Percentiles rank a stretch among this genome's conserved stretches.
phyloP scores from a whole-genome alignment of 2,797 vertebrate species.

The Urocyon cinereoargenteus region DNA sequence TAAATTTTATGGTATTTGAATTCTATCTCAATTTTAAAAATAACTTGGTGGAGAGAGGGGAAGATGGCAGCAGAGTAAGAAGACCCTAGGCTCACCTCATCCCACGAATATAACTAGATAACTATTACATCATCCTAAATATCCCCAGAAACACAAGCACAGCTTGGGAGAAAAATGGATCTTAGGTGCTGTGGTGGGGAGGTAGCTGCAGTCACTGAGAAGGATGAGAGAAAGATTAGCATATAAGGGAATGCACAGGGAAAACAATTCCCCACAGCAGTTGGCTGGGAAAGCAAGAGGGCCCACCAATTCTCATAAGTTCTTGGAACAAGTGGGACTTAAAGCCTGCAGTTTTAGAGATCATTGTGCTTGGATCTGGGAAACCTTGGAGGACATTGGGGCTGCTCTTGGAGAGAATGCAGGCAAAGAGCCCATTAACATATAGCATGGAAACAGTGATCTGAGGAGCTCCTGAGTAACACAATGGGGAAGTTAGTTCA shows the following conservation, averaged over 20 bases:
- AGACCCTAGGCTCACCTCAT: neutral
- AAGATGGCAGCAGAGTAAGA: neutral
- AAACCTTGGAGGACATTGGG: no score
- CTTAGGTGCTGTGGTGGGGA: neutral
- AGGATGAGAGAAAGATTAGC: neutral
- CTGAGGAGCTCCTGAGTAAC: no score
- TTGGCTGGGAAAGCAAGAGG: neutral
- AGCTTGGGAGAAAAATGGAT: neutral
- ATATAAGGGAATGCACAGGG: neutral
- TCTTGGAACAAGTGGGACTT: neutral
- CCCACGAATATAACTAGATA: neutral
- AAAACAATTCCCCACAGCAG: neutral
- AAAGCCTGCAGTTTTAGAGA: neutral
- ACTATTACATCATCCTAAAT: neutral
- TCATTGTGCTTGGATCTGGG: no score
- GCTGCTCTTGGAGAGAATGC: no score
- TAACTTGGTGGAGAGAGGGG: neutral
- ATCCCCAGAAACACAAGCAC: neutral
- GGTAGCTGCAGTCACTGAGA: neutral
- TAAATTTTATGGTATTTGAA: slow-evolving; percentile 24
- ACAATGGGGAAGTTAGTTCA: no score
- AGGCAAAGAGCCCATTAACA: no score
- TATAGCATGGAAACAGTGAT: no score
- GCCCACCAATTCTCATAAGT: neutral
- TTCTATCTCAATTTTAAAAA: slow-evolving; percentile 1